A percentile compares a stretch with the other conserved stretches of the same genome.
phyloP scores from a whole-genome alignment of 2,113 vertebrate genomes.

The Boulengeromyrus knoepffleri region DNA sequence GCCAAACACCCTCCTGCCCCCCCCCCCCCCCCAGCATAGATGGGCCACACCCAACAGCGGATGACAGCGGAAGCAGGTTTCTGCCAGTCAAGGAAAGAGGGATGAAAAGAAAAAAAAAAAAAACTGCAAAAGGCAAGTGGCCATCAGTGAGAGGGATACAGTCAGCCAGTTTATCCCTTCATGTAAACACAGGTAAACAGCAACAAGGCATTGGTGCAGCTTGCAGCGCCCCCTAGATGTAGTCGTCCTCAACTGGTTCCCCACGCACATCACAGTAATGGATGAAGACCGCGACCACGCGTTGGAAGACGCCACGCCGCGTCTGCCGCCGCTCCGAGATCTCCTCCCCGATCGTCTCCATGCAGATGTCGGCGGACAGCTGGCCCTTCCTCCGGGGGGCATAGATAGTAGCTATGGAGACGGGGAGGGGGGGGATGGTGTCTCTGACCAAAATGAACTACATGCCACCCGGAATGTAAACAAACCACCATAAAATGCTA shows the following conservation, averaged over 20 bases:
- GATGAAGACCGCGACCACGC: slow-evolving; percentile 91
- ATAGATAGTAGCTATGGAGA: slow-evolving; percentile 80
- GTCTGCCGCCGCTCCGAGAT: slow-evolving; percentile 91
- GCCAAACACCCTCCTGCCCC: background rate
- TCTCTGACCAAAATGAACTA: background rate
- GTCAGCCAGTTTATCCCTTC: slow-evolving; percentile 11
- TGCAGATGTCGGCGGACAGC: slow-evolving; percentile 91
- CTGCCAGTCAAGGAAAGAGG: background rate
- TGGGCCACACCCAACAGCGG: background rate
- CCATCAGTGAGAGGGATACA: background rate
- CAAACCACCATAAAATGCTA: background rate
- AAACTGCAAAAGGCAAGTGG: background rate
- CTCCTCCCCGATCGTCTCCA: slow-evolving; percentile 97
- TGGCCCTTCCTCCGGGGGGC: slow-evolving; percentile 94
- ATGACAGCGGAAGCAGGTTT: background rate
- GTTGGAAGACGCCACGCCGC: slow-evolving; percentile 80
- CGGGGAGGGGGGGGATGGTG: too few relatives aligned
- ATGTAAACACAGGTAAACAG: slow-evolving; percentile 13
- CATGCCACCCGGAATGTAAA: background rate
- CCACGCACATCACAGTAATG: slow-evolving; percentile 94
- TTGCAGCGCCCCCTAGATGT: slow-evolving; percentile 62
- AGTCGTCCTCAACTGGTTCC: slow-evolving; percentile 91
- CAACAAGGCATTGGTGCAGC: background rate
- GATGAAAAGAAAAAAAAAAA: background rate
- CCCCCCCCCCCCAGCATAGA: background rate